Evolutionary conservation across 2,797 vertebrate species (phyloP).

Genomic region (Cryptoprocta ferox): DNA sequence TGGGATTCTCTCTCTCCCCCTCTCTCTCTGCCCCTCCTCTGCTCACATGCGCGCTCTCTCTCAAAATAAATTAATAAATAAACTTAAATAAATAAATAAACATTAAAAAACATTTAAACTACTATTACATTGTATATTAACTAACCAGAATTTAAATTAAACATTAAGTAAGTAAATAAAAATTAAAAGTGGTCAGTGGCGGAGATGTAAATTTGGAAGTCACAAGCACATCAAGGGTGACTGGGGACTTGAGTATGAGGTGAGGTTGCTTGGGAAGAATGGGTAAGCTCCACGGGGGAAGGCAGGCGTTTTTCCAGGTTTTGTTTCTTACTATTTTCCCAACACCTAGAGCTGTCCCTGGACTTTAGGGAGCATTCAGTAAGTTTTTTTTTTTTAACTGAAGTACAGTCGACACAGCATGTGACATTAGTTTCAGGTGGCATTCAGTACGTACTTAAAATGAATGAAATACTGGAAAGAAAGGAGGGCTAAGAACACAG

Average conservation of each 20-base stretch:
- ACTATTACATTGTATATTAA: neutral
- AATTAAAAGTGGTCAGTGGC: neutral
- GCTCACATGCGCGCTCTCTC: too few species aligned
- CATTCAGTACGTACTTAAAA: neutral
- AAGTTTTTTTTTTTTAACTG: neutral
- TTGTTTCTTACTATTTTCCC: neutral
- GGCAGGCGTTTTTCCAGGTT: neutral
- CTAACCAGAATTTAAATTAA: neutral
- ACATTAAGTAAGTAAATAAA: too few species aligned
- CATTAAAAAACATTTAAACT: neutral
- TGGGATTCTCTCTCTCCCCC: too few species aligned
- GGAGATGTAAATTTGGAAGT: neutral
- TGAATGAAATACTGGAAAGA: conserved; percentile 1
- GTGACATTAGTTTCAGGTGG: too few species aligned
- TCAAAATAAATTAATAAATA: too few species aligned
- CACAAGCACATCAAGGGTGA: neutral
- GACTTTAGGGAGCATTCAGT: neutral
- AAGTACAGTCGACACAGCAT: too few species aligned
- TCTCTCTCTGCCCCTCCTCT: too few species aligned
- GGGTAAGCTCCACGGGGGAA: neutral
- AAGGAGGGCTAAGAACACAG: neutral
- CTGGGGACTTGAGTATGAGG: neutral
- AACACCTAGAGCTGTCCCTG: neutral
- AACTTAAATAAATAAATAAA: too few species aligned
- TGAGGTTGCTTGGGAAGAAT: neutral